A percentile compares a stretch with the other conserved stretches of the same genome.
Evolutionary conservation across 2,113 vertebrate genomes (phyloP).

Genomic region (Sylvilagus bachmani): DNA sequence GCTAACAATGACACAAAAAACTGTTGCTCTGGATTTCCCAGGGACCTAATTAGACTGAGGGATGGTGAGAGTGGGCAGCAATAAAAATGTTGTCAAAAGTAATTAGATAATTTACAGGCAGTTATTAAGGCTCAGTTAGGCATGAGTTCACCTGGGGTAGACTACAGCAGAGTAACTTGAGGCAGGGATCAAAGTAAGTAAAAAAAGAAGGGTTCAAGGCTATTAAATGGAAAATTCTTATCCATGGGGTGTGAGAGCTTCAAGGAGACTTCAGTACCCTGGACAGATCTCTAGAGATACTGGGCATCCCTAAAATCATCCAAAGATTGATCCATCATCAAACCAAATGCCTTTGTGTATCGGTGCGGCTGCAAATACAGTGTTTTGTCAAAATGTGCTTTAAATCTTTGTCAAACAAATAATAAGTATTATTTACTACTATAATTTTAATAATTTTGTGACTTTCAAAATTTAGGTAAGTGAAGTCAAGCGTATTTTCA

Average conservation of each 20-base stretch:
- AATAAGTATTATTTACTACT: too few relatives aligned
- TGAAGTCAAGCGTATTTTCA: too few relatives aligned
- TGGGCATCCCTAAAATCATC: not conserved
- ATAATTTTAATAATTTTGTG: too few relatives aligned
- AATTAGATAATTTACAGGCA: not conserved
- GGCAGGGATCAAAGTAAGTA: not conserved
- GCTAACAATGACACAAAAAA: not conserved
- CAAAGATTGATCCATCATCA: not conserved
- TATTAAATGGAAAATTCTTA: not conserved
- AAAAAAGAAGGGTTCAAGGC: not conserved
- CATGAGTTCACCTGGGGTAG: not conserved
- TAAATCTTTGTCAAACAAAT: too few relatives aligned
- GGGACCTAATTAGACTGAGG: not conserved
- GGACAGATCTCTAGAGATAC: not conserved
- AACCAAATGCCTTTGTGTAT: too few relatives aligned
- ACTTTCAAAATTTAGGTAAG: too few relatives aligned
- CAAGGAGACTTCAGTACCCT: not conserved
- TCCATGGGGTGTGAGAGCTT: not conserved
- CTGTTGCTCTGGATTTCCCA: not conserved
- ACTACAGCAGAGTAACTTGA: not conserved
- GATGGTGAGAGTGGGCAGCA: not conserved
- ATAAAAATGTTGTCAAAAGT: conserved; percentile 24
- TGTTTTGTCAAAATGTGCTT: too few relatives aligned
- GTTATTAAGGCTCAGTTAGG: not conserved
- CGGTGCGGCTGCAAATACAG: too few relatives aligned